Evolutionary conservation across 2,888 invertebrate genomes (phyloP), one percentile per base, ranked within the genome.

Genomic region (Catocala nupta): DNA sequence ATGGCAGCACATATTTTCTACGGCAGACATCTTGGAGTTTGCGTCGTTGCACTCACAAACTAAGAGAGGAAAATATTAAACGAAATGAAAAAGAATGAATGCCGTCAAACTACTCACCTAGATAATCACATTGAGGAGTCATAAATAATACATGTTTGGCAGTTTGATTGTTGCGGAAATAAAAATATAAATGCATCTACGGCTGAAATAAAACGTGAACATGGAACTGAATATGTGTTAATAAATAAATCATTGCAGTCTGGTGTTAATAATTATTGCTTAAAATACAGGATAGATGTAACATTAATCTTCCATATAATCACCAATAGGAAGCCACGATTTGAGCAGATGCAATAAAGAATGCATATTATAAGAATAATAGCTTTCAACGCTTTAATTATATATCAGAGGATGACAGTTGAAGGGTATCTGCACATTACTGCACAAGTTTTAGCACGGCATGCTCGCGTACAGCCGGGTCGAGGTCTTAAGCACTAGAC

Each of bases 1-100:
- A 63, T 73, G 39, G 39, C n/a, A 33, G 10, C 44, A 45, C 42
- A 53, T 64, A 71, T 73, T 75, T 68, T 65, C 68, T 59, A 45
- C 45, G 57, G 25, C 62, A 55, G 13, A 49, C 39, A 52, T 45
- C 58, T 68, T 54, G 48, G 34, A 54, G 63, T 64, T 63, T 47
- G 25, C 48, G 51, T 44, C 33, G 57, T 55, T 63, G 49, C 51
- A 33, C 16, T 25, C 25, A 25, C 42, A 13, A 16, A 45, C 44
- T 47, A 33, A 42, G 12, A 39, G 44, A 9, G 10, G 34, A 39
- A 25, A n/a, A 50, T 51, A 34, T 34, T 9, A 8, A 8, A 9
- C 16, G 42, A 11, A 39, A 36, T 36, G 47, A 55, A 55, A 36
- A 7, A 36, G 36, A 39, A 39, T 34, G 45, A 42, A 49, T 13